A percentile compares a stretch with the other conserved stretches of the same genome.
These are phyloP conservation scores for Anguilla rostrata DNA, from an alignment of 2,113 vertebrate genomes.

Conservation along the genomic window DNA sequence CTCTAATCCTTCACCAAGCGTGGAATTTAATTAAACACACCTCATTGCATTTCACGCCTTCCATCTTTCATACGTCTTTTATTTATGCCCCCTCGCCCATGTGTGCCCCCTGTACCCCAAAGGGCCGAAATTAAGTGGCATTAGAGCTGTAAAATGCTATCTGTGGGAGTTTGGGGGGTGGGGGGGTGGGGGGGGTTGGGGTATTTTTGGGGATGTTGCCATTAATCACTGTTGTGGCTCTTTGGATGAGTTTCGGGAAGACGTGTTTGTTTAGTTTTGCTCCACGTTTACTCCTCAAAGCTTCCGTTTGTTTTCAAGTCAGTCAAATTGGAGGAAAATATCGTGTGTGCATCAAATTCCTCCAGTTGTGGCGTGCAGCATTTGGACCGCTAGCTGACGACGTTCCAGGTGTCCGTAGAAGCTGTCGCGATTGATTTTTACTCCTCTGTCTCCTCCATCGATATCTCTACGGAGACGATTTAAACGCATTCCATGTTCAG, in stretches of 20 bases:
- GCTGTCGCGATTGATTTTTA: not conserved
- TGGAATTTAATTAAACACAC: conserved; percentile 34
- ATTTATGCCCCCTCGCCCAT: not conserved
- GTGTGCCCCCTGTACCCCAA: not conserved
- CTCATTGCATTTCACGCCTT: conserved; percentile 18
- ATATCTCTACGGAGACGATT: not conserved
- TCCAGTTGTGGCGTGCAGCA: not conserved
- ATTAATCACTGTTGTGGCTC: not conserved
- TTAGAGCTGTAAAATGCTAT: not conserved
- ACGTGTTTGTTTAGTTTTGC: not conserved
- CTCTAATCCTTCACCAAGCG: conserved; percentile 19
- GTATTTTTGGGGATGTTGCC: no score
- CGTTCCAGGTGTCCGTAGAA: no score
- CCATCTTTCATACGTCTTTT: conserved; percentile 10
- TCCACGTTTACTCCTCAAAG: not conserved
- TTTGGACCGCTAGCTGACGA: not conserved
- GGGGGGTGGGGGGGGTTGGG: no score
- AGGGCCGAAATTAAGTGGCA: no score
- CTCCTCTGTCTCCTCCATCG: no score
- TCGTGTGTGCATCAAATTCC: not conserved
- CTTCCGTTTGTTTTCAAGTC: not conserved
- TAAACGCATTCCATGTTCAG: not conserved
- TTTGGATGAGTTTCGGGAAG: not conserved
- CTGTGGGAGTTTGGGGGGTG: not conserved
- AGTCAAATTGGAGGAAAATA: not conserved